Conservation (phyloP, 92 coral and sea anemone genomes). For the Palythoa caribaeorum region DNA sequence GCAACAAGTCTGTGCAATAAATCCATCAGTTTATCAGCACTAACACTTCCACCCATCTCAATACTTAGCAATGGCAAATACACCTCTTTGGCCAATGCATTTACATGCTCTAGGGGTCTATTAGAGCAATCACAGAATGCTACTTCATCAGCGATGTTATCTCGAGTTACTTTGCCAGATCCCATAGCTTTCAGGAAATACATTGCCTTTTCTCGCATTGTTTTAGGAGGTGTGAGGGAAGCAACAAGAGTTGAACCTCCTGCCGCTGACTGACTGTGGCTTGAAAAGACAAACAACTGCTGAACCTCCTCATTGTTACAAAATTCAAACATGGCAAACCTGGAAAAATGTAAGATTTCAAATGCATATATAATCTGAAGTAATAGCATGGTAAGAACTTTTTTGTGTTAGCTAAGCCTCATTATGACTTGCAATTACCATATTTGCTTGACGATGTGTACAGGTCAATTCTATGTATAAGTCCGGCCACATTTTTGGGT, state of each 20-base stretch:
- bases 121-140: conserved; percentile 95
- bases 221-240: conserved; percentile 83
- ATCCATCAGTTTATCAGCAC: conserved; percentile 99
- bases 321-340: conserved; percentile 99
- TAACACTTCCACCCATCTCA: conserved; percentile 98
- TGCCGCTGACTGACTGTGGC: conserved; percentile 55
- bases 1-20: conserved; percentile 94
- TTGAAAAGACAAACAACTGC: conserved; percentile 78
- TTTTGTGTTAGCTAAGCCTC: too few relatives aligned
- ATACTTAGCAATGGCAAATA: conserved; percentile 95
- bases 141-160: conserved; percentile 90
- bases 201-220: conserved; percentile 91
- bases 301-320: conserved; percentile 97
- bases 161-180: conserved; percentile 87
- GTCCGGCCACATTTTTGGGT: too few relatives aligned
- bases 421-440: too few relatives aligned
- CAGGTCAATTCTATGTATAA: too few relatives aligned
- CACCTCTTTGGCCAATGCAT: conserved; percentile 86
- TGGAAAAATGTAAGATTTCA: conserved; percentile 21
- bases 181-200: conserved; percentile 82
- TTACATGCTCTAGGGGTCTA: conserved; percentile 78
- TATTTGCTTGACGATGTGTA: too few relatives aligned
- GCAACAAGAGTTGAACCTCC: conserved; percentile 83
- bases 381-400: too few relatives aligned
- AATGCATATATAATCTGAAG: neutral